Conservation (phyloP, 2,888 invertebrate genomes). For the Pemphredon lugubris region DNA sequence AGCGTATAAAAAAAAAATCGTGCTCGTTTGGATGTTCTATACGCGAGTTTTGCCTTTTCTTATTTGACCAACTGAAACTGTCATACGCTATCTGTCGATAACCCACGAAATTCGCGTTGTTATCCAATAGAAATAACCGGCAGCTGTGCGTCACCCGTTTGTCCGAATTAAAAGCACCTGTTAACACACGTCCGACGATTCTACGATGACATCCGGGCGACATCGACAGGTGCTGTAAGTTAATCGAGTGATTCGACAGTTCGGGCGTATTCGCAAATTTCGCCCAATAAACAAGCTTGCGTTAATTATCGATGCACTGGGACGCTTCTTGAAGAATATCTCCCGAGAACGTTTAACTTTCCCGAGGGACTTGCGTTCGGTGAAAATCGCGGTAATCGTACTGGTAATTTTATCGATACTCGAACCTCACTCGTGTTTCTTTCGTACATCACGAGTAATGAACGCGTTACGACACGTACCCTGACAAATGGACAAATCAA, state of each 20-base stretch:
- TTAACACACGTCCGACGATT: conserved; percentile 53
- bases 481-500: too few species aligned
- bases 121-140: conserved; percentile 29
- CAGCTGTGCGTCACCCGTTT: conserved; percentile 41
- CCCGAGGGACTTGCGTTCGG: too few species aligned
- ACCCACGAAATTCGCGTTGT: conserved; percentile 44
- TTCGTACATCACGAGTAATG: too few species aligned
- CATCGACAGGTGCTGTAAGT: conserved; percentile 59
- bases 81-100: conserved; percentile 32
- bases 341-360: too few species aligned
- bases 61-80: conserved; percentile 39
- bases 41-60: not conserved
- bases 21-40: not conserved
- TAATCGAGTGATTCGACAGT: conserved; percentile 65
- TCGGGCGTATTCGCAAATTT: conserved; percentile 56
- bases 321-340: too few species aligned
- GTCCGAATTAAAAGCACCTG: conserved; percentile 59
- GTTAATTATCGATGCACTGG: conserved; percentile 18
- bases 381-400: too few species aligned
- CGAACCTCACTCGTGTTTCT: too few species aligned
- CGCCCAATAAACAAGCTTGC: conserved; percentile 14
- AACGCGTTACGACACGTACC: too few species aligned
- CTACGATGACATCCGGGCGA: conserved; percentile 46
- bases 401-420: too few species aligned
- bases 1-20: too few species aligned